phyloP scores from a whole-genome alignment of 2,113 vertebrate species.

The Pterocles gutturalis region DNA sequence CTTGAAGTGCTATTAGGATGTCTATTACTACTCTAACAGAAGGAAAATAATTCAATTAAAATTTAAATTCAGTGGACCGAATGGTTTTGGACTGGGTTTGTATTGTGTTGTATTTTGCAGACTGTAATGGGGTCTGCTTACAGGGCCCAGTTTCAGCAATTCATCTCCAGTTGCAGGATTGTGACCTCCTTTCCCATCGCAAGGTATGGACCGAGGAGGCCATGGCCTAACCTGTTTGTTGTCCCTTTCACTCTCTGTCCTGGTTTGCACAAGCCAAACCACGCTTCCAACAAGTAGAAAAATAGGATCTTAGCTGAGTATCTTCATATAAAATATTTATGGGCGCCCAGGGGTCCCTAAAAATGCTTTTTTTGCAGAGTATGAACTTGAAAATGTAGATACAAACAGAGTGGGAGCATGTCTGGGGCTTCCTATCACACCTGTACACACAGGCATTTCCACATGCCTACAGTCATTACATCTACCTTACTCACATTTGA shows the following conservation, averaged over 20 bases:
- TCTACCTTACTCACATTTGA: not conserved
- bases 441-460: not conserved
- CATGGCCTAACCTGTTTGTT: not conserved
- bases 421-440: not conserved
- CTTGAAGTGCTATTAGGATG: not conserved
- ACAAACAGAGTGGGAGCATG: not conserved
- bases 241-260: not conserved
- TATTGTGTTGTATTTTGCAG: not conserved
- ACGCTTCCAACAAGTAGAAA: not conserved
- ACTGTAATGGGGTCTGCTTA: not conserved
- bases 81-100: not conserved
- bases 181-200: not conserved
- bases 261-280: not conserved
- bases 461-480: not conserved
- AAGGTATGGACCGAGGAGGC: not conserved
- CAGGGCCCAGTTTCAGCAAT: not conserved
- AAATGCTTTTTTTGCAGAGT: not conserved
- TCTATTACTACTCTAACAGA: not conserved
- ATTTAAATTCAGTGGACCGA: not conserved
- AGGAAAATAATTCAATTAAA: not conserved
- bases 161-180: not conserved
- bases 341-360: rapidly evolving
- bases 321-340: not conserved
- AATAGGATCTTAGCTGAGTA: not conserved
- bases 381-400: not conserved